Evolutionary conservation across 2,888 invertebrate genomes (phyloP).

Genomic region (Scelioninae gen. 1): DNA sequence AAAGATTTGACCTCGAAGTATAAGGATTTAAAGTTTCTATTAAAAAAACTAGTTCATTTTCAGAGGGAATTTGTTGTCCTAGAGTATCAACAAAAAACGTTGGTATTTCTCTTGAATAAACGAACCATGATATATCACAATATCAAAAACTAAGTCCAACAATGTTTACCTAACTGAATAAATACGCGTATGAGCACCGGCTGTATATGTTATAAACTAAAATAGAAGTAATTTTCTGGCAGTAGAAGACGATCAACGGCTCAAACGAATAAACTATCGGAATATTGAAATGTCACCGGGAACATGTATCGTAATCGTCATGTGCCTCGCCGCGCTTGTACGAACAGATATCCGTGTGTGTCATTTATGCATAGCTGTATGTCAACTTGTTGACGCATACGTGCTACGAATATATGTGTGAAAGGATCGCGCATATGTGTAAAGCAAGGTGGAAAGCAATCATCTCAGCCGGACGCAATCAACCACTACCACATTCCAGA

Average conservation of each 20-base stretch:
- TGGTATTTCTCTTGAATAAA: constrained; percentile 18
- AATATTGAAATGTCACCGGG: constrained; percentile 80
- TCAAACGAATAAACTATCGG: constrained; percentile 82
- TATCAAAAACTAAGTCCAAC: constrained; percentile 47
- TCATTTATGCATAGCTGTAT: constrained; percentile 60
- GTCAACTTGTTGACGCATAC: constrained; percentile 67
- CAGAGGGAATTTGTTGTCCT: neutral
- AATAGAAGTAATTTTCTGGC: constrained; percentile 69
- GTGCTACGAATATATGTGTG: constrained; percentile 54
- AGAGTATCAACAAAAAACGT: constrained; percentile 7
- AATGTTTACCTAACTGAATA: constrained; percentile 51
- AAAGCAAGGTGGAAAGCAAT: constrained; percentile 82
- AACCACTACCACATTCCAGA: constrained; percentile 74
- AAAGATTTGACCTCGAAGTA: too few species aligned
- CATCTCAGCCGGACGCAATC: constrained; percentile 84
- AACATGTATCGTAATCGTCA: constrained; percentile 74
- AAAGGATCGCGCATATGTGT: constrained; percentile 57
- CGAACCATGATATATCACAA: constrained; percentile 30
- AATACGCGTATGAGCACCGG: constrained; percentile 10
- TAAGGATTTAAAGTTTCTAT: too few species aligned
- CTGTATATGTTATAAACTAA: constrained; percentile 62
- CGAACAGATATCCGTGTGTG: constrained; percentile 49
- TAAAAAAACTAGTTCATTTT: neutral
- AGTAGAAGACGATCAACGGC: constrained; percentile 75
- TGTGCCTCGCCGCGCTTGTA: constrained; percentile 49